Conservation (phyloP, 2,888 invertebrate species). For the Caenorhabditis japonica region DNA sequence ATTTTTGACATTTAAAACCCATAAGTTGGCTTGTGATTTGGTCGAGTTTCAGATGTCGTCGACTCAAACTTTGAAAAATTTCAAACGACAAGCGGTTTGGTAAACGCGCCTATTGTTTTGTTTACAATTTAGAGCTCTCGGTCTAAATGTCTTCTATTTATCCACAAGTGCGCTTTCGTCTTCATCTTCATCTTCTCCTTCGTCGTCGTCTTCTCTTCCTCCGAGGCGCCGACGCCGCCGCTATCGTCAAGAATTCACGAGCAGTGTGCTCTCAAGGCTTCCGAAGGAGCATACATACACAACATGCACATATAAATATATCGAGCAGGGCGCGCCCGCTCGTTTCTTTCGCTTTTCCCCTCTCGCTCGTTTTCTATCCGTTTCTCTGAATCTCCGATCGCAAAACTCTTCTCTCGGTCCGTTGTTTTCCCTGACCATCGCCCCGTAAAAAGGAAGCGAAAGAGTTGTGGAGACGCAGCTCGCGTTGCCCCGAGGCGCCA, state of each 20-base stretch:
- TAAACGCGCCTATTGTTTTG: slow-evolving; percentile 17
- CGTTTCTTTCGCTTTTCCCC: slow-evolving; percentile 12
- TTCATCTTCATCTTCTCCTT: slow-evolving; percentile 11
- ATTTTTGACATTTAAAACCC: no score
- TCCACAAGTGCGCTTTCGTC: slow-evolving; percentile 31
- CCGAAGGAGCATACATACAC: slow-evolving; percentile 27
- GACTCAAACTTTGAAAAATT: no score
- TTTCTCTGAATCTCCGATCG: slow-evolving; percentile 7
- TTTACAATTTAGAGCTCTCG: slow-evolving; percentile 27
- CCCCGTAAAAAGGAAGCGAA: slow-evolving; percentile 35
- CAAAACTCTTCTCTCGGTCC: slow-evolving; percentile 14
- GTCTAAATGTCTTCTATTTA: slow-evolving; percentile 48
- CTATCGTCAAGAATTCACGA: slow-evolving; percentile 52
- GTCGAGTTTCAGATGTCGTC: no score
- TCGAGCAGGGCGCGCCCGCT: slow-evolving; percentile 32
- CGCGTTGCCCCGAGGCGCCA: slow-evolving; percentile 47
- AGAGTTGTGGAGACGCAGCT: slow-evolving; percentile 36
- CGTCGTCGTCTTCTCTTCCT: no score
- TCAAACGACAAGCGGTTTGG: no score
- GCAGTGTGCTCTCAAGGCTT: slow-evolving; percentile 24
- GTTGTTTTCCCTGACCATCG: slow-evolving; percentile 36
- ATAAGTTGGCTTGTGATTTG: no score
- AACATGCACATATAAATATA: slow-evolving; percentile 51
- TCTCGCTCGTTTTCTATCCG: slow-evolving; percentile 7
- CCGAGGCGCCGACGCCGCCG: no score